phyloP scores from a whole-genome alignment of 2,113 vertebrate species.

The Callipepla squamata region DNA sequence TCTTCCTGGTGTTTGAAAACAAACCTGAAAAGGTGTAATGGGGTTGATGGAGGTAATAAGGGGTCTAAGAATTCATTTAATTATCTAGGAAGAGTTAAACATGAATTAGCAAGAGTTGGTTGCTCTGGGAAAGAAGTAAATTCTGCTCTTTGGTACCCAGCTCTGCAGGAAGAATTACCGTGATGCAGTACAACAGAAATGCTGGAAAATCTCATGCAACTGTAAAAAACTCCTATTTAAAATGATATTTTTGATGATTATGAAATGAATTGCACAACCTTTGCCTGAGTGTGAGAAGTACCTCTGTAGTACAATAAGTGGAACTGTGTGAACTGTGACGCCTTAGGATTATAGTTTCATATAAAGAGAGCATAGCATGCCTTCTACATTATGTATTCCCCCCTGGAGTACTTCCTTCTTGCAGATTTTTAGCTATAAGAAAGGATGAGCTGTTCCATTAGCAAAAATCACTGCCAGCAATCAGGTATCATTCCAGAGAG shows the following conservation, averaged over 20 bases:
- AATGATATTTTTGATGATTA: constrained; percentile 15
- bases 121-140: not conserved
- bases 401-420: constrained; percentile 4
- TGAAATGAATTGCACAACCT: not conserved
- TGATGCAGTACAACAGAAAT: not conserved
- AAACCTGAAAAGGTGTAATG: not conserved
- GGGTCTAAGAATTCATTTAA: not conserved
- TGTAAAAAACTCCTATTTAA: constrained; percentile 37
- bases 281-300: not conserved
- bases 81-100: constrained; percentile 17
- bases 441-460: constrained; percentile 49
- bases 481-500: constrained; percentile 4
- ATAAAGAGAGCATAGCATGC: constrained; percentile 16
- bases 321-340: constrained; percentile 9
- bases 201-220: not conserved
- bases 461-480: constrained; percentile 21
- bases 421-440: constrained; percentile 29
- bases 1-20: not conserved
- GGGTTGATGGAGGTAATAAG: not conserved
- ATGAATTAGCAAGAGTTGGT: not conserved
- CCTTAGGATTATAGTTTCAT: constrained; percentile 39
- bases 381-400: constrained; percentile 24
- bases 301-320: not conserved
- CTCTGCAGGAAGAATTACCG: constrained; percentile 10
- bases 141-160: constrained; percentile 4